These are phyloP conservation scores for Syrphus vitripennis DNA, from an alignment of 2,888 invertebrate genomes.

Conservation along the genomic window DNA sequence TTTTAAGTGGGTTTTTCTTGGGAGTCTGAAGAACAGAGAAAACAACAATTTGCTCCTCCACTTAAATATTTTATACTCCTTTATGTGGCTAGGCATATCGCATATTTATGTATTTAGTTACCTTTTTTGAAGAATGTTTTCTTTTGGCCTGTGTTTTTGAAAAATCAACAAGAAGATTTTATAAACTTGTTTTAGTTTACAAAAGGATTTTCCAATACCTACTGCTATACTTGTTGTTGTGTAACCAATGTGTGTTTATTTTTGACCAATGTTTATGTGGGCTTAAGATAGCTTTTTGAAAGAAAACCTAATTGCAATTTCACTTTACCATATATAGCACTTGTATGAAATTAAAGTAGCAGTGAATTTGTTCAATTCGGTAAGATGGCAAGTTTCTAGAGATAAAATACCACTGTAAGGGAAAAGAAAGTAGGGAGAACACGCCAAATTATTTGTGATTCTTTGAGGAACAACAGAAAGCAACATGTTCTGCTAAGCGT, in stretches of 20 bases:
- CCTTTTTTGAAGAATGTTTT: background rate
- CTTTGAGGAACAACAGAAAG: no score
- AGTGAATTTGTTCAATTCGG: background rate
- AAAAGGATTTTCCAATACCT: background rate
- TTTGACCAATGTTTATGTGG: background rate
- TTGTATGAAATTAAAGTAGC: background rate
- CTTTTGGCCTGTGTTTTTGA: background rate
- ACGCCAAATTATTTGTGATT: no score
- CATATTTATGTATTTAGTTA: no score
- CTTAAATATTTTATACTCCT: no score
- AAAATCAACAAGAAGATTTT: background rate
- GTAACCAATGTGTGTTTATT: background rate
- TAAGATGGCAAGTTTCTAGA: no score
- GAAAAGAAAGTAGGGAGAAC: no score
- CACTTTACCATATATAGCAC: background rate
- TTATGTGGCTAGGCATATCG: no score
- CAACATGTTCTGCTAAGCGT: no score
- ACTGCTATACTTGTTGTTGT: no score
- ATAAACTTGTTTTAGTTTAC: background rate
- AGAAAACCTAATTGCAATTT: background rate
- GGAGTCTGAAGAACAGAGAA: background rate
- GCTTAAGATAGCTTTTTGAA: constrained; percentile 5
- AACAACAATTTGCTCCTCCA: background rate
- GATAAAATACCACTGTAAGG: no score
- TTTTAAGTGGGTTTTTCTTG: background rate